Conservation (phyloP, 2,797 vertebrate species). For the Eupleurogrammus muticus region DNA sequence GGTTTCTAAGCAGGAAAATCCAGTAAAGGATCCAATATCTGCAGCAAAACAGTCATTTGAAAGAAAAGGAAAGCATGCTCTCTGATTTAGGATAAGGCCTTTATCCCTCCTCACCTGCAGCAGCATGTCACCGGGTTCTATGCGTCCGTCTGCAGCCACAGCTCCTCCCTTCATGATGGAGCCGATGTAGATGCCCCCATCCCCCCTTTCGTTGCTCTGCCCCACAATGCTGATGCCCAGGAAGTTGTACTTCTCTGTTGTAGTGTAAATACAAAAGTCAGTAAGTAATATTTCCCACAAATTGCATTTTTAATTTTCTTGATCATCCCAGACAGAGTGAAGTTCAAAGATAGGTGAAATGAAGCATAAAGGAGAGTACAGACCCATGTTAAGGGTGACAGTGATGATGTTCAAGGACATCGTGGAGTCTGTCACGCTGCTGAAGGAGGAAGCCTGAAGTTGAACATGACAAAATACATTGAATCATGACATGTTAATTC, state of each 20-base stretch:
- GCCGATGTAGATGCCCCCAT: slow-evolving; percentile 94
- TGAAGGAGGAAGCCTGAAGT: slow-evolving; percentile 91
- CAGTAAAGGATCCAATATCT: not conserved
- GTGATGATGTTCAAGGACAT: slow-evolving; percentile 97
- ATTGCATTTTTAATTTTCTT: not conserved
- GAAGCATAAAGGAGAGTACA: slow-evolving; percentile 47
- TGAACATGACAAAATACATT: not conserved
- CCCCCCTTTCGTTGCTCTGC: slow-evolving; percentile 93
- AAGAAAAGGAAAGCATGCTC: not conserved
- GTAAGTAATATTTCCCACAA: not conserved
- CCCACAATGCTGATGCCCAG: slow-evolving; percentile 95
- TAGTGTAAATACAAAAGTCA: not conserved
- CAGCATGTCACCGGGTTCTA: slow-evolving; percentile 88
- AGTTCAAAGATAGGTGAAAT: not conserved
- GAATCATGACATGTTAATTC: not conserved
- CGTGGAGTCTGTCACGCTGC: slow-evolving; percentile 94
- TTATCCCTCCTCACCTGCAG: slow-evolving; percentile 80
- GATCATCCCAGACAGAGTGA: not conserved
- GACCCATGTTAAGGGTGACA: slow-evolving; percentile 95
- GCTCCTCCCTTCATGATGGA: slow-evolving; percentile 93
- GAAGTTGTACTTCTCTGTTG: slow-evolving; percentile 90
- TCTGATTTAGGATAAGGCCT: not conserved
- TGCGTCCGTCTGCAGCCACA: slow-evolving; percentile 90
- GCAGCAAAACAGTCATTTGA: slow-evolving; percentile 1
- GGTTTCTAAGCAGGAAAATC: not conserved